phyloP scores from a whole-genome alignment of 1,140 invertebrate species.

The Bactericera cockerelli region DNA sequence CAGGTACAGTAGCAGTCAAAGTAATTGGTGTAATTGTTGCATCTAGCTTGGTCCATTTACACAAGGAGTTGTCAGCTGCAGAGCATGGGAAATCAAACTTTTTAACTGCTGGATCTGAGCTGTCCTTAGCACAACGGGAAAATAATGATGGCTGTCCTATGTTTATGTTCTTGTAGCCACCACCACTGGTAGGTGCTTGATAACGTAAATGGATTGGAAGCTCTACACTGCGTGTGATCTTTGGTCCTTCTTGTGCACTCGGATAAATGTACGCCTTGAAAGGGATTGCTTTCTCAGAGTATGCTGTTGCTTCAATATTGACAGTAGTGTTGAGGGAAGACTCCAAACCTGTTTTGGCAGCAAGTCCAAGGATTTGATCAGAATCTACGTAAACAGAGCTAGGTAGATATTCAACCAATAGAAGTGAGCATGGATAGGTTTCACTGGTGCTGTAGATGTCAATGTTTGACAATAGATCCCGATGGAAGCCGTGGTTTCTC shows the following conservation, averaged over 20 bases:
- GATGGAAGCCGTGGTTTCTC: neutral
- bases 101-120: neutral
- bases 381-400: neutral
- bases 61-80: neutral
- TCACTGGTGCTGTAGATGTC: neutral
- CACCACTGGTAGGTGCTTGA: neutral
- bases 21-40: neutral
- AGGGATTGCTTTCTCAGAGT: neutral
- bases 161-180: neutral
- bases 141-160: constrained; percentile 1
- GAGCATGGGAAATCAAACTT: neutral
- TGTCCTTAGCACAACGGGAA: neutral
- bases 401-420: neutral
- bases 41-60: constrained; percentile 5
- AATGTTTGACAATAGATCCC: neutral
- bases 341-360: neutral
- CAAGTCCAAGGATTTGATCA: neutral
- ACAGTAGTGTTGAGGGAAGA: neutral
- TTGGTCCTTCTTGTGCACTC: neutral
- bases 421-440: neutral
- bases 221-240: neutral
- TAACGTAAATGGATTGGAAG: constrained; percentile 5
- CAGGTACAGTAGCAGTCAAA: neutral
- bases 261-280: neutral
- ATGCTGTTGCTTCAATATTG: neutral